Conservation (phyloP, 1,140 invertebrate genomes). For the Sycophaga agraensis region DNA sequence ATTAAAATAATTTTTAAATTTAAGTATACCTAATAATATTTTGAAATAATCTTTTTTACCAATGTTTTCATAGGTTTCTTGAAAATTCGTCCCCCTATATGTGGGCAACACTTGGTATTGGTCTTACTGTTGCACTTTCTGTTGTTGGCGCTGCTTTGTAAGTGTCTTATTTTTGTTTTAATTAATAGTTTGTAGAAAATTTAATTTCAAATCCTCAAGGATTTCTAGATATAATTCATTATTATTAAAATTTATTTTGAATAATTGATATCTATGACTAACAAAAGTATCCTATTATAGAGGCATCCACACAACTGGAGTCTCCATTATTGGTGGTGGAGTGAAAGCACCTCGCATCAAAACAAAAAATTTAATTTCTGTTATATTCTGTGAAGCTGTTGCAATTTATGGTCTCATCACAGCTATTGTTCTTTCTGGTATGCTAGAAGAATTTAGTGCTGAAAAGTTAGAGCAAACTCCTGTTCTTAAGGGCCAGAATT, state of each 20-base stretch:
- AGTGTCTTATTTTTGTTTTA: no score
- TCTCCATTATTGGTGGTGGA: conserved; percentile 95
- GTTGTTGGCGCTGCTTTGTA: conserved; percentile 96
- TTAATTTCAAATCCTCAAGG: no score
- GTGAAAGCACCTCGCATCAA: conserved; percentile 98
- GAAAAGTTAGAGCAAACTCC: conserved; percentile 32
- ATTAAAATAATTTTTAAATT: neutral
- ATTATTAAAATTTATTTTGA: no score
- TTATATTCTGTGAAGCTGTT: conserved; percentile 98
- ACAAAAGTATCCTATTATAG: conserved; percentile 38
- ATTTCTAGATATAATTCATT: no score
- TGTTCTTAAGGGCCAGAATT: conserved; percentile 61
- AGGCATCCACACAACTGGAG: conserved; percentile 95
- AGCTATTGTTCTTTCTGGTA: conserved; percentile 90
- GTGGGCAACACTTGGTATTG: conserved; percentile 92
- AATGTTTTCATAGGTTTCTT: conserved; percentile 67
- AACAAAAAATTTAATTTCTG: conserved; percentile 98
- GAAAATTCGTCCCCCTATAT: conserved; percentile 84
- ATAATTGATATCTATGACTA: neutral
- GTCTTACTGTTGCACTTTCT: conserved; percentile 88
- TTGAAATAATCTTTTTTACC: neutral
- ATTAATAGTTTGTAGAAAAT: no score
- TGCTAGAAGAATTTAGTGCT: conserved; percentile 65
- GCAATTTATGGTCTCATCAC: conserved; percentile 99
- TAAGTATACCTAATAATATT: neutral